phyloP scores from a whole-genome alignment of 2,888 invertebrate genomes.

The Diaperis boleti region DNA sequence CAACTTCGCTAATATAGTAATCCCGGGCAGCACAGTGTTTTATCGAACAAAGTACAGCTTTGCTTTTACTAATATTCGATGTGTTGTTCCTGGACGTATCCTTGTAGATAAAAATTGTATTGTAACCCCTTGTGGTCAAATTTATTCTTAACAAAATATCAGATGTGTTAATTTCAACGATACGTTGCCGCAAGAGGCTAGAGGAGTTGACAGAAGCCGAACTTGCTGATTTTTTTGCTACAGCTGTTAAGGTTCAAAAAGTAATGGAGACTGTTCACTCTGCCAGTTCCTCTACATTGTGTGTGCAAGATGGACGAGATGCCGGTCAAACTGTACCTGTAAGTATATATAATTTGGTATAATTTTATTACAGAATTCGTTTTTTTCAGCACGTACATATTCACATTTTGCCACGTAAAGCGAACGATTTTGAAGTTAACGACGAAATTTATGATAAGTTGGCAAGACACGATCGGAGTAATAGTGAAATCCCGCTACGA shows the following conservation, averaged over 20 bases:
- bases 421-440: slow-evolving; percentile 82
- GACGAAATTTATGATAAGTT: slow-evolving; percentile 84
- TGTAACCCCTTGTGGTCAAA: slow-evolving; percentile 11
- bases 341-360: slow-evolving; percentile 46
- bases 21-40: slow-evolving; percentile 77
- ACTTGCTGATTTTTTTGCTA: slow-evolving; percentile 79
- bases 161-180: slow-evolving; percentile 83
- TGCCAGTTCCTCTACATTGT: slow-evolving; percentile 79
- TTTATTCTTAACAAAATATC: slow-evolving; percentile 38
- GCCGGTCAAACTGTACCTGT: slow-evolving; percentile 92
- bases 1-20: slow-evolving; percentile 72
- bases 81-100: slow-evolving; percentile 82
- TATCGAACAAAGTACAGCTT: slow-evolving; percentile 76
- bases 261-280: slow-evolving; percentile 77
- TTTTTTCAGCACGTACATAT: slow-evolving; percentile 85
- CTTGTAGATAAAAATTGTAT: slow-evolving; percentile 47
- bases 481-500: slow-evolving; percentile 68
- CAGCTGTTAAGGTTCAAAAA: slow-evolving; percentile 73
- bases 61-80: slow-evolving; percentile 93
- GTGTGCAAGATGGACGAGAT: slow-evolving; percentile 87
- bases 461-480: slow-evolving; percentile 76
- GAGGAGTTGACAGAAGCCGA: slow-evolving; percentile 77
- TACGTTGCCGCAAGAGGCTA: slow-evolving; percentile 74
- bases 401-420: slow-evolving; percentile 85
- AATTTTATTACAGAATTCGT: background rate